Conservation (phyloP, 1,140 invertebrate species). For the Amyelois transitella region DNA sequence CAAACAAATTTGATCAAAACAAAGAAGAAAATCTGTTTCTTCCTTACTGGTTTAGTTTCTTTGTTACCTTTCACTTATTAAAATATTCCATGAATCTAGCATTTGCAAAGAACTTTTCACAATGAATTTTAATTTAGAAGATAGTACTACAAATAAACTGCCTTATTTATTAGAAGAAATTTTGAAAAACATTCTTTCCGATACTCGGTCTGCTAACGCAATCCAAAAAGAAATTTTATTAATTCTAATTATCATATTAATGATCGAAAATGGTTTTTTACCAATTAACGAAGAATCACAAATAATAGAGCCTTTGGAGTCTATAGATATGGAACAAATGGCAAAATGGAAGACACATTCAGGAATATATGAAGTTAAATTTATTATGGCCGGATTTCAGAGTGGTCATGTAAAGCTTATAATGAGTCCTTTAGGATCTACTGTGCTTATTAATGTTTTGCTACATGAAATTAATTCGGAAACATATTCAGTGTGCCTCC, state of each 20-base stretch:
- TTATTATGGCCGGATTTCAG: conserved; percentile 39
- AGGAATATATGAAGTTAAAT: conserved; percentile 37
- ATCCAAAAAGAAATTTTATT: conserved; percentile 49
- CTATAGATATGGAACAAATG: conserved; percentile 23
- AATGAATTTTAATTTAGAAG: conserved; percentile 46
- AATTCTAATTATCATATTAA: conserved; percentile 38
- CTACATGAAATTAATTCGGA: conserved; percentile 40
- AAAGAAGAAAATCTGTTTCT: neutral
- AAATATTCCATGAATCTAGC: neutral
- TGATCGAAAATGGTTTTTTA: conserved; percentile 52
- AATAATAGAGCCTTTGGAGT: conserved; percentile 13
- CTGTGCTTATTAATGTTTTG: conserved; percentile 44
- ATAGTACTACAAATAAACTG: conserved; percentile 41
- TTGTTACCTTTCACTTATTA: neutral
- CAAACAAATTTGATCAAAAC: too few species aligned
- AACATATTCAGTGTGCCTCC: conserved; percentile 51
- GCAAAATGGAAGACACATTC: conserved; percentile 27
- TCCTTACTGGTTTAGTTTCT: neutral
- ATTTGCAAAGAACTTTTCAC: conserved; percentile 2
- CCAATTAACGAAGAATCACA: conserved; percentile 20
- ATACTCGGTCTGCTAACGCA: conserved; percentile 27
- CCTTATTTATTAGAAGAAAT: conserved; percentile 34
- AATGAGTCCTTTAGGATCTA: conserved; percentile 40
- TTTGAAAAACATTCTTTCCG: conserved; percentile 22
- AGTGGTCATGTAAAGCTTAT: conserved; percentile 38